Evolutionary conservation across 2,888 invertebrate genomes (phyloP).

Genomic region (Ornithoptera priamus): DNA sequence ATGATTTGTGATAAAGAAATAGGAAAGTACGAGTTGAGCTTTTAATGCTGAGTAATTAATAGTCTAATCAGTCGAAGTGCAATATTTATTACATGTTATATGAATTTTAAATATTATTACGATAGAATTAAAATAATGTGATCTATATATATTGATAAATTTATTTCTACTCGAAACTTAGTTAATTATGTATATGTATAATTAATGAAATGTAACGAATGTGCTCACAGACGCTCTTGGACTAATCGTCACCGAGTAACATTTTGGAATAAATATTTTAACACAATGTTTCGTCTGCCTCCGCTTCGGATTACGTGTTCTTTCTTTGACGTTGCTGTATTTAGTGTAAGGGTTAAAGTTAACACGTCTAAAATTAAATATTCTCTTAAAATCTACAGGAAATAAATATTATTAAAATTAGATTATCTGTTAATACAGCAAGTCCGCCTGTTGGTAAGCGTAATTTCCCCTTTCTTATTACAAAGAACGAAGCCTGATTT

Average conservation of each 20-base stretch:
- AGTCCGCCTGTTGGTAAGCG: too few species aligned
- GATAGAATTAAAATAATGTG: too few species aligned
- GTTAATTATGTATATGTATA: neutral
- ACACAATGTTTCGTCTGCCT: slow-evolving; percentile 12
- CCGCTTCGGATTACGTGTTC: neutral
- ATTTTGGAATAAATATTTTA: slow-evolving; percentile 28
- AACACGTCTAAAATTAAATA: slow-evolving; percentile 10
- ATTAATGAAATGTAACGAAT: slow-evolving; percentile 8
- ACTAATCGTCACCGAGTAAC: slow-evolving; percentile 3
- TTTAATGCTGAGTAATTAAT: too few species aligned
- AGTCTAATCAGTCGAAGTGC: too few species aligned
- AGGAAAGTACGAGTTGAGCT: too few species aligned
- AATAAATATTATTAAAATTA: too few species aligned
- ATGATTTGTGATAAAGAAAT: too few species aligned
- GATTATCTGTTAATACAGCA: too few species aligned
- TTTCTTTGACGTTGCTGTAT: neutral
- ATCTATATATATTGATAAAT: neutral
- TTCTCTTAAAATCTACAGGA: neutral
- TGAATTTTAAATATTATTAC: too few species aligned
- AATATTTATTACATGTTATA: too few species aligned
- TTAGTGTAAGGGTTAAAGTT: slow-evolving; percentile 2
- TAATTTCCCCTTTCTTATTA: too few species aligned
- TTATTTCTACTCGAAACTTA: neutral
- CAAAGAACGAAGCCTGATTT: too few species aligned
- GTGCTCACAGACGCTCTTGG: slow-evolving; percentile 4